Base-by-base conservation (phyloP, 2,113 vertebrate species). In the Dissostichus mawsoni region DNA sequence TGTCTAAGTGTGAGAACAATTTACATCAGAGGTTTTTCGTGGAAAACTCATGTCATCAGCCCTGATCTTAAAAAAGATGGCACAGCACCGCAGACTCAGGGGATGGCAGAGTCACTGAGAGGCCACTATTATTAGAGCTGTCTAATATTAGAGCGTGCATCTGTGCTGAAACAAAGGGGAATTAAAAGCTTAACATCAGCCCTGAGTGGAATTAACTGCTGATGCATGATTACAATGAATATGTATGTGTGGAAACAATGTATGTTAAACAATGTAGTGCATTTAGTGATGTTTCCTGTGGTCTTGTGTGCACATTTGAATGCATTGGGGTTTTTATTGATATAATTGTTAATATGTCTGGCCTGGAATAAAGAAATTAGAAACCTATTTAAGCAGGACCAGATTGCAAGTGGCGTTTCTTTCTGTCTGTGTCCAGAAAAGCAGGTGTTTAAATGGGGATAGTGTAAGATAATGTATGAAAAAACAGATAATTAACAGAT, bases 111-210 rank as follows among this genome's bases (percentile, higher is more conserved):
- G 81, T 69, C 76, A 72, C 23, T 78, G 69, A 83, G 66, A 50
- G 75, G 51, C 16, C 1, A 8, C 71, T 89, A 76, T 87, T 88
- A 82, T 81, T 89, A 85, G 84, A 78, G 11, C 55, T 64, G 16
- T 62, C 64, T 82, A 77, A 87, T 84, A 81, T 82, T 84, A 90
- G 75, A 48, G 55, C 44, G 36, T 61, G 74, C 78, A 85, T 84
- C 82, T 81, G 82, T 69, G 72, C 78, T 88, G 66, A 80, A 82
- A 85, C 86, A 73, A 63, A 73, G 12, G 76, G 77, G 83, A 92
- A 74, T 86, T 82, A 78, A 85, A 85, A 76, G 69, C 66, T 85
- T 78, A 64, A 51, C 68, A 29, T 66, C 81, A 74, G 51, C 67
- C 74, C 72, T 41, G 33, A 76, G 68, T 78, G 47, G 18, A 80